Base-by-base conservation (phyloP, 1,140 invertebrate species). In the Pomacea maculata region DNA sequence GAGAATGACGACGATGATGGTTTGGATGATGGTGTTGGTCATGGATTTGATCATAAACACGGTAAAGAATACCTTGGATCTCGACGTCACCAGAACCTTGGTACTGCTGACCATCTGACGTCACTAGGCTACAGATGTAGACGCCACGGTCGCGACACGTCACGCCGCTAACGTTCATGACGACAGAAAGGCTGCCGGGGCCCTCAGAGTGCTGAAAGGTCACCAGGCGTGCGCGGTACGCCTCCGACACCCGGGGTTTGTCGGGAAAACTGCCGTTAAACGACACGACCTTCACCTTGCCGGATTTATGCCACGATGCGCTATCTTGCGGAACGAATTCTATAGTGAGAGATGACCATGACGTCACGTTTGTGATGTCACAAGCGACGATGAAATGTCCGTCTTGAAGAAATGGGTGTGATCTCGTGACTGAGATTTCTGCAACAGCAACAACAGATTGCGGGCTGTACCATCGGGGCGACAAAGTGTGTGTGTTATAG, bases 371-470 rank as follows among this genome's bases (percentile, higher is more conserved):
- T n/a, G 77, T 78, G 67, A 78, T 65, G 65, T 71, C 77, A 71
- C 77, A 78, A 21, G 77, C 61, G 67, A 78, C 52, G 52, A 78
- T 54, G n/a, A 78, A 78, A 71, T 71, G 45, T 12, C 77, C 77
- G 67, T 78, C 77, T 14, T 52, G 64, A 45, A 78, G 45, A 57
- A 57, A 78, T 17, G 45, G 67, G 19, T 65, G 67, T 12, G 65
- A 54, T 19, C 70, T 78, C 1, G 29, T 54, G 25, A 78, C 52
- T 7, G 67, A 14, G 19, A 78, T 12, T 14, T 10, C 77, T 78
- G 77, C 11, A 76, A 34, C 29, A 15, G 77, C 11, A 76, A 34
- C 29, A 15, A 12, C 17, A 61, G 73, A 74, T 12, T 2, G 52
- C 54, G 52, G n/a, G 73, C 14, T 21, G 54, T 17, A 74, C 21